Percentiles rank a stretch among this genome's conserved stretches.
These are phyloP conservation scores for Maniola hyperantus DNA, from an alignment of 2,888 invertebrate species.

Conservation along the genomic window DNA sequence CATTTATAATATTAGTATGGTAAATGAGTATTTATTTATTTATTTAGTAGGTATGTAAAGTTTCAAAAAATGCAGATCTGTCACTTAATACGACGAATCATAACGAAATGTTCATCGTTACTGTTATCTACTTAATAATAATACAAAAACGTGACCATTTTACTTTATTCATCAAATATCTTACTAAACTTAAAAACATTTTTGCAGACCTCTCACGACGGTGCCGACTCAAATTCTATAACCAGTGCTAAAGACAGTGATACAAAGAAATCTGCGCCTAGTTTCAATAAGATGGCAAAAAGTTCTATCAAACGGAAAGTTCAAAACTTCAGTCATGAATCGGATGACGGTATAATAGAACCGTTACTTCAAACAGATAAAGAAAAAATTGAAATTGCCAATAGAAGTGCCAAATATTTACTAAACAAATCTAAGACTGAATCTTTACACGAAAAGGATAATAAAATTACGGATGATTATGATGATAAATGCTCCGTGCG, in stretches of 20 bases:
- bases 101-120: no score
- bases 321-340: constrained; percentile 64
- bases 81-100: no score
- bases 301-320: constrained; percentile 70
- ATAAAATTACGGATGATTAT: constrained; percentile 33
- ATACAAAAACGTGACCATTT: no score
- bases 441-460: constrained; percentile 49
- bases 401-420: constrained; percentile 70
- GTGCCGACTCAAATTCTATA: constrained; percentile 66
- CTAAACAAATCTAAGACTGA: constrained; percentile 71
- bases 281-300: constrained; percentile 74
- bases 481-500: constrained; percentile 37
- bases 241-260: constrained; percentile 74
- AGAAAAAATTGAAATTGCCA: constrained; percentile 53
- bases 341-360: constrained; percentile 71
- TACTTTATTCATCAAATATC: not conserved
- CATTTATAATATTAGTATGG: no score
- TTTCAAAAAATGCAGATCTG: no score
- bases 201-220: constrained; percentile 74
- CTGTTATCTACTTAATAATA: no score
- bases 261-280: constrained; percentile 65
- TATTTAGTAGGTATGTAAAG: no score
- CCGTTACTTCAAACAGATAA: constrained; percentile 70
- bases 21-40: no score
- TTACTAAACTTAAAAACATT: not conserved